Base-by-base conservation (phyloP, 2,797 vertebrate species). In the Centropyge bicolor region DNA sequence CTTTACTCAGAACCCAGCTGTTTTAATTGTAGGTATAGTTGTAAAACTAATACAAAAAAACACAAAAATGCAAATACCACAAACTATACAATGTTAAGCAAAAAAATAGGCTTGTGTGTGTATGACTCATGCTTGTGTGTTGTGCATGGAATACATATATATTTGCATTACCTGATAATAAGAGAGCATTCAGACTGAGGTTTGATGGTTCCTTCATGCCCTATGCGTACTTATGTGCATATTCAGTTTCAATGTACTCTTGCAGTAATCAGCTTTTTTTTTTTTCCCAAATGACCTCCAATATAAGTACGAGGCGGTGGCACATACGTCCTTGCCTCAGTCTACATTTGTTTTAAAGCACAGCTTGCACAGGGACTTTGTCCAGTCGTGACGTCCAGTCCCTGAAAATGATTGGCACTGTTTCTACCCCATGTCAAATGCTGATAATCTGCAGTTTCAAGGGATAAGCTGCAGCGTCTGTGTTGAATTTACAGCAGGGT, bases 371-470 rank as follows among this genome's bases (percentile, higher is more conserved):
- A 51, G 52, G 51, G 57, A 80, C 38, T 24, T 56, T 6, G 43
- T 68, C 48, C 71, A 49, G 59, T 76, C 31, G 4, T 31, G 27
- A 31, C 27, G 27, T 31, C 27, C 71, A 49, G 59, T 76, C 31
- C 36, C 27, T 84, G 66, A 74, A 75, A 76, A 63, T 52, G 62
- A 90, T 74, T 72, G 70, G 48, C 61, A 38, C 36, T 20, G 62
- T 48, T 62, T 20, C 6, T 45, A 27, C 27, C 49, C 59, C 12
- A 36, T 82, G 84, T 82, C 43, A 48, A 69, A 81, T 7, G 41
- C 43, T 71, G 46, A 74, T 89, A 83, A 87, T 89, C 86, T 88
- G 63, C 64, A 70, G 75, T 74, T 88, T 76, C 43, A 45, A 48
- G 36, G 43, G 84, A 82, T 85, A 78, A 89, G 36, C 82, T 67